Base-by-base conservation (phyloP, 2,113 vertebrate species). In the Otolemur garnettii region DNA sequence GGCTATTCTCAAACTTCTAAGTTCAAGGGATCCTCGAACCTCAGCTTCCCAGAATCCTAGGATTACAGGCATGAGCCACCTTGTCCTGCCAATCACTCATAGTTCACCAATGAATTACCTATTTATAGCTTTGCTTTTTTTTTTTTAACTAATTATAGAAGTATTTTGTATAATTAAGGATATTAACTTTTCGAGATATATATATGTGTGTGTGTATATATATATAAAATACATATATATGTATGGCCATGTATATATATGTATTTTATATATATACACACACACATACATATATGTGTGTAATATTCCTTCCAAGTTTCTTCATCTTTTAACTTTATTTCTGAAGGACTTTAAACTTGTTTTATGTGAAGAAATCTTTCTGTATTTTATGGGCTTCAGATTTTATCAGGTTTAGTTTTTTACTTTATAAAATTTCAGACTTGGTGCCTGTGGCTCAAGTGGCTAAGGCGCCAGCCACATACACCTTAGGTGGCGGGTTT, bases 241-340 rank as follows among this genome's bases (percentile, higher is more conserved):
- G 17, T 62, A 2, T 45, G 26, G n/a, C n/a, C n/a, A n/a, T n/a
- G n/a, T n/a, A n/a, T 64, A 11, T 64, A 13, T 60, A 45, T 45
- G 6, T 45, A 45, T 45, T 3, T 45, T 57, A 57, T 17, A 26
- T 75, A 24, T 45, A 11, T 81, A 21, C 10, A 50, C 10, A 50
- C 45, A 50, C 8, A 50, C 45, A 50, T 7, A 50, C 9, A 50
- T 45, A 45, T 50, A 9, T 50, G 8, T 33, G 12, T 45, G 5
- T 62, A 82, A 30, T 86, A 22, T 72, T 84, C 84, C 38, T 69
- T 78, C 30, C 15, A n/a, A 14, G 28, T 81, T 90, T 93, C 79
- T 50, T 93, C 50, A 42, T 57, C 66, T 87, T 92, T 85, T 66
- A 60, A 60, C 7, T 80, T 93, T 78, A 74, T 91, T 85, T 95